Evolutionary conservation across 2,113 vertebrate genomes (phyloP).

Genomic region (Lophius piscatorius): DNA sequence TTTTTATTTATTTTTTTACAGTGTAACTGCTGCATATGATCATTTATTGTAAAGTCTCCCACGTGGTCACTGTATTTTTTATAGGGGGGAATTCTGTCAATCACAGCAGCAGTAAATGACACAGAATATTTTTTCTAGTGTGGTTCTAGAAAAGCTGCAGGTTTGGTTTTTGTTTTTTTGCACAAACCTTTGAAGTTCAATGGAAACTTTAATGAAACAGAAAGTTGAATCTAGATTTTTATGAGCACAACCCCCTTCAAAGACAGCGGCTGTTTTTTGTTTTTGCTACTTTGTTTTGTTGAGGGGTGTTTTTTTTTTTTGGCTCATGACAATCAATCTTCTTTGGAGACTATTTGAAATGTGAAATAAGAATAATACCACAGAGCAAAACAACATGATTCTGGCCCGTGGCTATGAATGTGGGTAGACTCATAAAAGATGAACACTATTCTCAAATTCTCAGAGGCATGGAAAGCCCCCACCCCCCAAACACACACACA

Average conservation of each 20-base stretch:
- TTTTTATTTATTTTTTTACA: too few species aligned
- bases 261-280: conserved; percentile 20
- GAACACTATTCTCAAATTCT: conserved; percentile 21
- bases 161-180: conserved; percentile 4
- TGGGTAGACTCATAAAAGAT: conserved; percentile 20
- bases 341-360: conserved; percentile 27
- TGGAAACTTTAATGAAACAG: conserved; percentile 35
- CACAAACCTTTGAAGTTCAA: conserved; percentile 29
- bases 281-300: too few species aligned
- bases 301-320: conserved; percentile 30
- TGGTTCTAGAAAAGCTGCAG: not conserved
- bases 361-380: conserved; percentile 40
- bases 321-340: conserved; percentile 31
- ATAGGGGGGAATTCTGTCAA: too few species aligned
- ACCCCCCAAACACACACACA: too few species aligned
- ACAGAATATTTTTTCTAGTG: too few species aligned
- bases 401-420: conserved; percentile 36
- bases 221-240: conserved; percentile 22
- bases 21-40: too few species aligned
- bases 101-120: too few species aligned
- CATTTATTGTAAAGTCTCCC: too few species aligned
- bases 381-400: conserved; percentile 36
- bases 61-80: too few species aligned
- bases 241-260: conserved; percentile 11
- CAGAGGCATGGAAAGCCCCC: conserved; percentile 14